Percentiles rank a stretch among this genome's conserved stretches.
phyloP scores from a whole-genome alignment of 1,140 invertebrate genomes.

The Aphis gossypii region DNA sequence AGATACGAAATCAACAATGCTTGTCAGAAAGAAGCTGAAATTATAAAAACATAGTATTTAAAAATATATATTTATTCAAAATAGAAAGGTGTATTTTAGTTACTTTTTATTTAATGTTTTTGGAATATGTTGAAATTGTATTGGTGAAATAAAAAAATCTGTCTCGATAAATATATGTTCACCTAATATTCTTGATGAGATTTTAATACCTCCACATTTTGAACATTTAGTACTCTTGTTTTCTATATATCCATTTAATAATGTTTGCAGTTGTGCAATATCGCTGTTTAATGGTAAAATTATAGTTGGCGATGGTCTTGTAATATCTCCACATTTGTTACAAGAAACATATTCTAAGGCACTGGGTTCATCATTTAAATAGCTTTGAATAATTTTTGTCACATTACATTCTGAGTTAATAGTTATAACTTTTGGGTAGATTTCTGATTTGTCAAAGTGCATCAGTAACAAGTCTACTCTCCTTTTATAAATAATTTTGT shows the following conservation, averaged over 20 bases:
- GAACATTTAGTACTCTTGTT: background rate
- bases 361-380: background rate
- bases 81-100: background rate
- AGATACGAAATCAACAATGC: background rate
- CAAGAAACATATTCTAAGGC: background rate
- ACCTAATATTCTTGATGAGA: background rate
- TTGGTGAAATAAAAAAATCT: background rate
- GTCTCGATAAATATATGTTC: background rate
- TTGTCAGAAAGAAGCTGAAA: background rate
- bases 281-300: background rate
- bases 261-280: background rate
- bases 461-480: background rate
- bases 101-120: background rate
- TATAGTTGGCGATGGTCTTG: background rate
- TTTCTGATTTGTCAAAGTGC: background rate
- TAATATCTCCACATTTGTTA: background rate
- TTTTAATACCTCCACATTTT: background rate
- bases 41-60: background rate
- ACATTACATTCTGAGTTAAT: background rate
- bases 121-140: background rate
- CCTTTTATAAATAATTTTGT: background rate
- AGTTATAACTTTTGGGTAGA: background rate
- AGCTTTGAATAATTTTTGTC: background rate
- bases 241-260: background rate
- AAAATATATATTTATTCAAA: background rate